Base-by-base conservation (phyloP, 2,113 vertebrate genomes). In the Cynocephalus volans region DNA sequence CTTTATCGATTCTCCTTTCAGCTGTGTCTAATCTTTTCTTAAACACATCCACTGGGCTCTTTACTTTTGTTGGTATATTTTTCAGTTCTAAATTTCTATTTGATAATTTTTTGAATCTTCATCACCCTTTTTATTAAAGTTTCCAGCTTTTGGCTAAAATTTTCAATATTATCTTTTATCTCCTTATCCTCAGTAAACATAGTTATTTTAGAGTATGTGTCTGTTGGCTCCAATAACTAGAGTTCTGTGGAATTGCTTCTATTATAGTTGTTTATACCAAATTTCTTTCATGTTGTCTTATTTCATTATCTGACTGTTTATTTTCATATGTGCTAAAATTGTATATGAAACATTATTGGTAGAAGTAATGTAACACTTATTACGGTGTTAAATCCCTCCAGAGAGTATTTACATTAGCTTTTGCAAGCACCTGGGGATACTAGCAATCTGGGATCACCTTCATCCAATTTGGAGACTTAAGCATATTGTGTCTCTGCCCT, bases 381-480 rank as follows among this genome's bases (percentile, higher is more conserved):
- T 60, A 41, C 41, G 4, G 50, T 83, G 58, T 82, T 79, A 13
- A 69, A 65, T 79, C 84, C 60, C 28, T 76, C 76, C 58, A 72
- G 41, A 89, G 23, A 70, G 11, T 48, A 31, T 73, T 69, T 93
- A 72, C 31, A 24, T 83, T 72, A 69, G 79, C 8, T 90, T 92
- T 64, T 92, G 84, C 62, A 67, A 54, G 41, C 48, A 76, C 67
- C 80, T 60, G 88, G 73, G 58, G 48, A 73, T 36, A 60, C 45
- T 41, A 73, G n/a, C 41, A 28, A 56, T 50, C 75, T 92, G 45
- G 17, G 41, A 56, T 90, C 88, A 60, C 50, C 79, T 92, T 92
- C 56, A 93, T 90, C 67, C 90, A 92, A 73, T 83, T 88, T 90
- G 65, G 94, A 88, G 31, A 84, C 88, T 84, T 88, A 75, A 88